A percentile compares a stretch with the other conserved stretches of the same genome.
Evolutionary conservation across 2,797 vertebrate species (phyloP).

Genomic region (Rallus crepitans): DNA sequence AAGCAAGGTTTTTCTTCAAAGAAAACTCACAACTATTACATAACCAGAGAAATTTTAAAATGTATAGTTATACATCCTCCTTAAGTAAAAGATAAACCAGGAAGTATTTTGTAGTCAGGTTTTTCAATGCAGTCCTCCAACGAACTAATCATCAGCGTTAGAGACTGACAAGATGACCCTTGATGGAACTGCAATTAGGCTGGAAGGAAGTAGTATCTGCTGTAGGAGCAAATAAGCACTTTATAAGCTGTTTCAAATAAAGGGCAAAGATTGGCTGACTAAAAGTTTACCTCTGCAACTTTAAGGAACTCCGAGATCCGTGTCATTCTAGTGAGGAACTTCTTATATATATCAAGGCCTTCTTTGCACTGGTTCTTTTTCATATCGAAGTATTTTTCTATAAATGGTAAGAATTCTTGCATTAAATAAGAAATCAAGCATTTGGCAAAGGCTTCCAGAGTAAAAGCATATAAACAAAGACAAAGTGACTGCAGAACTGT

Average conservation of each 20-base stretch:
- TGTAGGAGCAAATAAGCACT: background rate
- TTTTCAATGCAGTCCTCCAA: background rate
- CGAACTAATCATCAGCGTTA: accelerated
- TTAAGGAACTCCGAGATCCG: slow-evolving; percentile 99
- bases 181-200: background rate
- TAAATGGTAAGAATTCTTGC: slow-evolving; percentile 28
- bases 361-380: slow-evolving; percentile 99
- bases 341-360: slow-evolving; percentile 98
- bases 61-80: background rate
- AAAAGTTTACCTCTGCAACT: slow-evolving; percentile 93
- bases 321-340: slow-evolving; percentile 98
- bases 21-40: background rate
- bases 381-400: slow-evolving; percentile 99
- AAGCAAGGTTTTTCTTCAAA: background rate
- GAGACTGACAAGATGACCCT: background rate
- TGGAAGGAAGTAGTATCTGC: background rate
- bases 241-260: background rate
- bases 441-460: background rate
- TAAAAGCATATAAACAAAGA: background rate
- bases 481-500: background rate
- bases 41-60: background rate
- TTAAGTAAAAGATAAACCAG: background rate
- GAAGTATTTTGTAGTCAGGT: background rate
- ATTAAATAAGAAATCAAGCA: background rate
- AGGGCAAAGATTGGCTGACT: background rate